These are phyloP conservation scores for Lamellibrachia satsuma DNA, from an alignment of 2,888 invertebrate genomes.

Conservation along the genomic window DNA sequence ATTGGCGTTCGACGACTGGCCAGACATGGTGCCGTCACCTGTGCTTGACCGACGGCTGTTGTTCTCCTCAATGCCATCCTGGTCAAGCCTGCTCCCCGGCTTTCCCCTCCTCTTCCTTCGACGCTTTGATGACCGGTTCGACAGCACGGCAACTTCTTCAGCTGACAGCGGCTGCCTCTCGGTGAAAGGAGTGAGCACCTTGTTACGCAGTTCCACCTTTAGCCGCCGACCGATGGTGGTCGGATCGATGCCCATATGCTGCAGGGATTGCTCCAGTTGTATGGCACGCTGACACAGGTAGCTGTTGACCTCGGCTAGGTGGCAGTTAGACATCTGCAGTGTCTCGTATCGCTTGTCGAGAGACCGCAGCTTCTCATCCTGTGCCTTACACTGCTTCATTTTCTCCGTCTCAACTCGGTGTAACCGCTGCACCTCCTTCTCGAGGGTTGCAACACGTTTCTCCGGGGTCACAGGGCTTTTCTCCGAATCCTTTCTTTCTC, in stretches of 20 bases:
- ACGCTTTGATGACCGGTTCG: background rate
- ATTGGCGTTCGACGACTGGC: background rate
- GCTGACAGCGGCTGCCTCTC: background rate
- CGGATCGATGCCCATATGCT: background rate
- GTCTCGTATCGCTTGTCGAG: background rate
- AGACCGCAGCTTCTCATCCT: background rate
- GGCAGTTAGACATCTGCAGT: slow-evolving; percentile 12
- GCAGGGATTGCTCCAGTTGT: background rate
- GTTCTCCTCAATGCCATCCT: background rate
- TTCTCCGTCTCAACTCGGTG: background rate
- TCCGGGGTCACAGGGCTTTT: background rate
- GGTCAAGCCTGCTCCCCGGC: background rate
- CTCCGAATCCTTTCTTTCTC: background rate
- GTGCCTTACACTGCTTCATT: background rate
- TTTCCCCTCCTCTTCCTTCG: background rate
- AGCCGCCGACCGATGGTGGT: background rate
- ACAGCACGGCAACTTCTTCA: background rate
- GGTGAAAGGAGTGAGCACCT: background rate
- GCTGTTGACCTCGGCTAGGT: slow-evolving; percentile 7
- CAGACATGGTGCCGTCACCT: background rate
- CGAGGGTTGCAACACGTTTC: background rate
- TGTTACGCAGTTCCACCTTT: background rate
- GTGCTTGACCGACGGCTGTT: background rate
- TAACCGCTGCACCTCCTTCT: background rate
- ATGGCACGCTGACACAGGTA: background rate